Percentiles rank a stretch among this genome's conserved stretches.
These are phyloP conservation scores for Picus viridis DNA, from an alignment of 2,797 vertebrate genomes.

Conservation along the genomic window DNA sequence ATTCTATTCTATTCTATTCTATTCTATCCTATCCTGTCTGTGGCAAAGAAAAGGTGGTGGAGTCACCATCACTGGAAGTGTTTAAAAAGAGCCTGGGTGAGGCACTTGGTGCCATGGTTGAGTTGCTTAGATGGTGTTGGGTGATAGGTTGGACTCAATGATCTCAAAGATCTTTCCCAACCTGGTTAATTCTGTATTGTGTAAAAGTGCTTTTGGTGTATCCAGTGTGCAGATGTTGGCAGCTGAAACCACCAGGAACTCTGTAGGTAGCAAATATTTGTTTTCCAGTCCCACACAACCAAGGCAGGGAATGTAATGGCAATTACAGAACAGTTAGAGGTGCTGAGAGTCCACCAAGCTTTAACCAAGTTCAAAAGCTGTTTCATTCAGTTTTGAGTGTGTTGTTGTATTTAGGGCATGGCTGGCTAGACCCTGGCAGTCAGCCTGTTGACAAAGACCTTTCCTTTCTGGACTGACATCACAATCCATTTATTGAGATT, in stretches of 20 bases:
- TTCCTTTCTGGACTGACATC: neutral
- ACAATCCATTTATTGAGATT: neutral
- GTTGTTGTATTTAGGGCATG: neutral
- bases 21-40: no score
- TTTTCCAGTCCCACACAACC: conserved; percentile 20
- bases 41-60: no score
- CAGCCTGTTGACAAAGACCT: neutral
- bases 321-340: conserved; percentile 18
- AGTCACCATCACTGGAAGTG: no score
- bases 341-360: neutral
- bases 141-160: no score
- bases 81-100: no score
- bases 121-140: no score
- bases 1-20: no score
- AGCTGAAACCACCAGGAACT: neutral
- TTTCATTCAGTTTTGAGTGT: neutral
- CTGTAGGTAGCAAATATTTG: conserved; percentile 47
- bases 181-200: no score
- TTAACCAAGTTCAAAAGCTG: neutral
- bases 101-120: no score
- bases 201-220: neutral
- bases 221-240: neutral
- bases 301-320: neutral
- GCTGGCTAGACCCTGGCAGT: neutral
- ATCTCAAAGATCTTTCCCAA: no score